These are phyloP conservation scores for Drosophila cardini DNA, from an alignment of 1,140 invertebrate species.

Conservation along the genomic window DNA sequence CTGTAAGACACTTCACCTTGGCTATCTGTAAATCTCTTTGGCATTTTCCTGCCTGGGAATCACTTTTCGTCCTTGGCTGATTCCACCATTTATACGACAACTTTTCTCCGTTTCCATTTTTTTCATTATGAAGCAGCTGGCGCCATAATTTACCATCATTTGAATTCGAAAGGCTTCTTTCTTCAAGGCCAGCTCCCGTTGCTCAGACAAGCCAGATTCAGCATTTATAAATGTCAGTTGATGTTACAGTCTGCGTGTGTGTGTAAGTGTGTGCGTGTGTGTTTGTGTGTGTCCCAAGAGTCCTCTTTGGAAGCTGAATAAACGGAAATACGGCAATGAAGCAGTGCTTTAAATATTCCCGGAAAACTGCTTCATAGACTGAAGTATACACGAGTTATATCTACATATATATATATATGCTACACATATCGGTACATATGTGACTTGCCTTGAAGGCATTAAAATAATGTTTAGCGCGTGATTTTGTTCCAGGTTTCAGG, in stretches of 20 bases:
- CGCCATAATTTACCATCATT: slow-evolving; percentile 34
- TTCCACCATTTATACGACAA: slow-evolving; percentile 15
- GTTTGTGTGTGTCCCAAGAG: slow-evolving; percentile 28
- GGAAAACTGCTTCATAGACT: slow-evolving; percentile 45
- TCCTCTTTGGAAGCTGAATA: slow-evolving; percentile 29
- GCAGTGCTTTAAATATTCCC: slow-evolving; percentile 66
- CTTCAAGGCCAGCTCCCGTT: slow-evolving; percentile 55
- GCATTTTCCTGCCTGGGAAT: neutral
- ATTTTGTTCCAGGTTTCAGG: slow-evolving; percentile 52
- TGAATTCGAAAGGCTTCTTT: slow-evolving; percentile 36
- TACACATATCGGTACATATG: slow-evolving; percentile 38
- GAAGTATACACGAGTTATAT: neutral
- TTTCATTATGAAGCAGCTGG: slow-evolving; percentile 36
- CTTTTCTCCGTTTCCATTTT: neutral
- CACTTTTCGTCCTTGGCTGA: slow-evolving; percentile 8
- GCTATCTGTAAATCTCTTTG: slow-evolving; percentile 14
- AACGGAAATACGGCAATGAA: slow-evolving; percentile 49
- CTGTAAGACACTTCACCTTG: slow-evolving; percentile 8
- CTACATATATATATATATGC: no score
- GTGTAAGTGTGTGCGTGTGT: no score
- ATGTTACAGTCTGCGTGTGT: neutral
- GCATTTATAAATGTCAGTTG: slow-evolving; percentile 53
- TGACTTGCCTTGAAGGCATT: slow-evolving; percentile 63
- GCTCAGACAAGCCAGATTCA: slow-evolving; percentile 28
- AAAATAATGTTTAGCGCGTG: slow-evolving; percentile 81